Evolutionary conservation across 53 echinoderm and acorn worm species (phyloP).

Genomic region (Zoroaster sp.): DNA sequence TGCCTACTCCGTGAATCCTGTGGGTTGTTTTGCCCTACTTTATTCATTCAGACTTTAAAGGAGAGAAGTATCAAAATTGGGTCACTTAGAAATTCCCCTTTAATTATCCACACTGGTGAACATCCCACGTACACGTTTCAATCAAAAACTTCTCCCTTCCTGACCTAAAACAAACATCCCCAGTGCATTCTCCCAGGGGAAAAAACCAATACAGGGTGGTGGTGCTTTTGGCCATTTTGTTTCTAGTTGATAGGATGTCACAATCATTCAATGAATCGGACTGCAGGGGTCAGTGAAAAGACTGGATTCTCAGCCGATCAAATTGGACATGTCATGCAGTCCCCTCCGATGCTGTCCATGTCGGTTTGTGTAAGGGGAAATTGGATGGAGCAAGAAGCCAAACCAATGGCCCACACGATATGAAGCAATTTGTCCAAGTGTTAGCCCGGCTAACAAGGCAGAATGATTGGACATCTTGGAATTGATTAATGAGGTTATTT

Average conservation of each 20-base stretch:
- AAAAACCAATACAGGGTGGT: background rate
- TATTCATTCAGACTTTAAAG: background rate
- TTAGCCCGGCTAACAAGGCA: slow-evolving; percentile 39
- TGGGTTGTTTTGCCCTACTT: background rate
- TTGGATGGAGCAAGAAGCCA: background rate
- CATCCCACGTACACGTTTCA: background rate
- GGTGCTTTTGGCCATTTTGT: slow-evolving; percentile 4
- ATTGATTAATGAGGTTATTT: slow-evolving; percentile 48
- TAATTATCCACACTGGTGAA: background rate
- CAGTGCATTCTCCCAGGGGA: background rate
- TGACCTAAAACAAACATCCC: background rate
- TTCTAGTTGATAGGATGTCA: background rate
- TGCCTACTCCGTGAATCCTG: background rate
- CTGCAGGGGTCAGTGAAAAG: background rate
- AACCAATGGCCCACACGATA: background rate
- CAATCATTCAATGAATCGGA: too few relatives aligned
- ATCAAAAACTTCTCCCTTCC: background rate
- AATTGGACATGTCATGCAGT: background rate
- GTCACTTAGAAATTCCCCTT: background rate
- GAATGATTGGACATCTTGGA: slow-evolving; percentile 30
- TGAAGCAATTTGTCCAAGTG: slow-evolving; percentile 26
- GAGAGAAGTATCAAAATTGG: background rate
- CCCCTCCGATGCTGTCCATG: background rate
- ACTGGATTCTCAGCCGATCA: background rate
- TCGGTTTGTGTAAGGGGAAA: slow-evolving; percentile 7